phyloP scores from a whole-genome alignment of 2,113 vertebrate species.

The Callocephalon fimbriatum region DNA sequence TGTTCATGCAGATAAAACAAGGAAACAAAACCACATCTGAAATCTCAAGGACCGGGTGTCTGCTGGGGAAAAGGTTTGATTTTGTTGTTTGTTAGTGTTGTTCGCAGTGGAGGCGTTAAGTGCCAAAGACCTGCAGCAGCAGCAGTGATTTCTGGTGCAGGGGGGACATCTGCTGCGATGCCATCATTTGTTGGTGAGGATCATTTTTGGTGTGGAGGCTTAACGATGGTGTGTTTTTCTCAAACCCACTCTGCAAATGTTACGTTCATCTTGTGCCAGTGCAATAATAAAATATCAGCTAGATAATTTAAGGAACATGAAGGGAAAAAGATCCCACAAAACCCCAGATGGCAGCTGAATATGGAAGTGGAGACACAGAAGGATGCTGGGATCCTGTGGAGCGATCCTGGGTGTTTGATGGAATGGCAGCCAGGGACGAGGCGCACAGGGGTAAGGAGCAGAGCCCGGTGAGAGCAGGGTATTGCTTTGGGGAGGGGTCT shows the following conservation, averaged over 20 bases:
- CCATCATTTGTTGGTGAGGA: background rate
- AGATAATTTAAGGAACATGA: background rate
- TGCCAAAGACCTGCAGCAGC: background rate
- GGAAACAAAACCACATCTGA: conserved; percentile 16
- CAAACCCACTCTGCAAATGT: background rate
- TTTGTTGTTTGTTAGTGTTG: background rate
- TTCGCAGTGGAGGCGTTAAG: background rate
- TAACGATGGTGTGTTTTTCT: background rate
- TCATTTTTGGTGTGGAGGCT: background rate
- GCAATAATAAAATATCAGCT: background rate
- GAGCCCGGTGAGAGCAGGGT: background rate
- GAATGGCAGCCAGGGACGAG: background rate
- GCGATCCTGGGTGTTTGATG: accelerated
- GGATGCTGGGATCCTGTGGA: background rate
- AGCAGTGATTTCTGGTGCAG: background rate
- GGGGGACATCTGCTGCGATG: background rate
- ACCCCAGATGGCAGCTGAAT: background rate
- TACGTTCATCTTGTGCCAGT: background rate
- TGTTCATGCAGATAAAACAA: conserved; percentile 46
- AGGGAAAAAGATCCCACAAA: background rate
- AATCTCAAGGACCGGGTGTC: background rate
- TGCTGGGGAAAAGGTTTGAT: background rate
- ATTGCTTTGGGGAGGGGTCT: too few relatives aligned
- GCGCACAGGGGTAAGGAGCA: accelerated
- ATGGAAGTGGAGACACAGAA: background rate